Conservation (phyloP, 2,113 vertebrate species). For the Gnathonemus echidnorhynchus region DNA sequence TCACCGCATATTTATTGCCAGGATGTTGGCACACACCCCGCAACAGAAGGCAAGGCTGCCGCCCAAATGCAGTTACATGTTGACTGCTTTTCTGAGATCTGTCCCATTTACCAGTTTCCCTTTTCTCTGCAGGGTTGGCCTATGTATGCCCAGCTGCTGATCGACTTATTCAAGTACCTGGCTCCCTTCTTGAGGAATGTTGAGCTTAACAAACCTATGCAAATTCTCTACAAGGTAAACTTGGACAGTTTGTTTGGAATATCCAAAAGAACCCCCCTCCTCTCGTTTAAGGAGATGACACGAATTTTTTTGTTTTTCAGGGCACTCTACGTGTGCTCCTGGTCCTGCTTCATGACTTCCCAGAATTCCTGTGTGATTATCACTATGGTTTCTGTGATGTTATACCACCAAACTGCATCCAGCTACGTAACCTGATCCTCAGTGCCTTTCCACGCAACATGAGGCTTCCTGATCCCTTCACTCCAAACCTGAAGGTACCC, state of each 20-base stretch:
- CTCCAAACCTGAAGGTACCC: conserved; percentile 94
- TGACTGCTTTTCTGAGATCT: conserved; percentile 6
- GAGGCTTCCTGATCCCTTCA: conserved; percentile 98
- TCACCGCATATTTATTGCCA: conserved; percentile 97
- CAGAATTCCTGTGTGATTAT: conserved; percentile 98
- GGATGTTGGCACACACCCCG: conserved; percentile 97
- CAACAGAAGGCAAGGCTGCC: conserved; percentile 83
- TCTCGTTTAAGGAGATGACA: neutral
- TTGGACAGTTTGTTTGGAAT: neutral
- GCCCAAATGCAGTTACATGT: neutral
- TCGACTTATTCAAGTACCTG: conserved; percentile 96
- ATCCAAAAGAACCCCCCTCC: neutral
- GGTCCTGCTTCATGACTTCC: conserved; percentile 95
- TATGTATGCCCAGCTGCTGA: conserved; percentile 96
- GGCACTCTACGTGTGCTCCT: conserved; percentile 93
- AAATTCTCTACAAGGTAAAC: conserved; percentile 97
- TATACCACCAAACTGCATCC: conserved; percentile 98
- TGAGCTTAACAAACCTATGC: conserved; percentile 99
- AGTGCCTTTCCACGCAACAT: conserved; percentile 99
- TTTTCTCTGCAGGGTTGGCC: conserved; percentile 81
- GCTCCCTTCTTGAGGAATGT: conserved; percentile 97
- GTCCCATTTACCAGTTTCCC: neutral
- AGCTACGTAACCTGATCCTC: conserved; percentile 96
- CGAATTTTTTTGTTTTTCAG: conserved; percentile 45
- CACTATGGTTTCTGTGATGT: conserved; percentile 99